phyloP scores from a whole-genome alignment of 2,888 invertebrate species.

The Pardosa pseudoannulata region DNA sequence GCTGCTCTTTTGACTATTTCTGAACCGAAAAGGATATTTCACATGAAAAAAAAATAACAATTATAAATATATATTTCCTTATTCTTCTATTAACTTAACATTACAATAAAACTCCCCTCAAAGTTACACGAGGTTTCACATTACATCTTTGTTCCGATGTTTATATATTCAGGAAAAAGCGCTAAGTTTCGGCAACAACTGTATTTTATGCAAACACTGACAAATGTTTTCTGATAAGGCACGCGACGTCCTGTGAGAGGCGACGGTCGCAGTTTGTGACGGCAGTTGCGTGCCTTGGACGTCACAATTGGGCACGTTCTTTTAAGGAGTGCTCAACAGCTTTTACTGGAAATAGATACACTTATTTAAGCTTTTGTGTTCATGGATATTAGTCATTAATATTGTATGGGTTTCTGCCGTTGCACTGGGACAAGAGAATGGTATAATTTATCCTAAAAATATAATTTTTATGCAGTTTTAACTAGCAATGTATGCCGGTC shows the following conservation, averaged over 20 bases:
- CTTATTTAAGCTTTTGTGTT: too few species aligned
- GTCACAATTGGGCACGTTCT: background rate
- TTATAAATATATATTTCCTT: too few species aligned
- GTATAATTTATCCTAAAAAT: too few species aligned
- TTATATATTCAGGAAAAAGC: background rate
- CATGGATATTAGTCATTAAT: too few species aligned
- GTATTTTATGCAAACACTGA: background rate
- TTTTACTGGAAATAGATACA: too few species aligned
- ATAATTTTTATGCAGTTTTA: too few species aligned
- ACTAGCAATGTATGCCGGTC: too few species aligned
- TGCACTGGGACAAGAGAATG: too few species aligned
- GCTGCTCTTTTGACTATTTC: background rate
- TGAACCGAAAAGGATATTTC: background rate
- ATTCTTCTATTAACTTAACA: background rate
- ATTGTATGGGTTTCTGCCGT: too few species aligned
- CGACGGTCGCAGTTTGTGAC: background rate
- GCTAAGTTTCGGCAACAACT: background rate
- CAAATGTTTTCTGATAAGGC: background rate
- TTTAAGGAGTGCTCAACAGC: too few species aligned
- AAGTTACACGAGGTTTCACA: background rate
- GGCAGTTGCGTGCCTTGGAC: background rate
- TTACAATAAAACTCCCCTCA: background rate
- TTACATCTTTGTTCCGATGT: background rate
- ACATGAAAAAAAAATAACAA: too few species aligned
- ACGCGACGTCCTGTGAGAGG: background rate